Evolutionary conservation across 2,797 vertebrate species (phyloP).

Genomic region (Rallus crepitans): DNA sequence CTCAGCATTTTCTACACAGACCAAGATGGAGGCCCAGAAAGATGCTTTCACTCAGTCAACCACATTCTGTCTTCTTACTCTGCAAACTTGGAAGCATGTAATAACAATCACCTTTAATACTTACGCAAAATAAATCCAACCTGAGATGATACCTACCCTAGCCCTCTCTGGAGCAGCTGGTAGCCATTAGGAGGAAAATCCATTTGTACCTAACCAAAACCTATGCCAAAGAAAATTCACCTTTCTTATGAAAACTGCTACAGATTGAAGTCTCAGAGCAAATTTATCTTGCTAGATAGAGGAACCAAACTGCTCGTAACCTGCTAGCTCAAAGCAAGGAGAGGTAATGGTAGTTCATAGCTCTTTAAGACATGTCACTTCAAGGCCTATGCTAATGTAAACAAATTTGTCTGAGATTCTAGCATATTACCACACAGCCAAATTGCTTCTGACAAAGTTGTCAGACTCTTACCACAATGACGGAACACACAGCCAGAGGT

Average conservation of each 20-base stretch:
- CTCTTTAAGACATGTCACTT: background rate
- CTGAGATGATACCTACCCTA: background rate
- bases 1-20: background rate
- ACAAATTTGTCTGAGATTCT: background rate
- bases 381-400: background rate
- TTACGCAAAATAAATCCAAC: background rate
- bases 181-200: background rate
- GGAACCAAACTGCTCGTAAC: background rate
- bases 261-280: background rate
- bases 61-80: background rate
- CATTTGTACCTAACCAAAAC: background rate
- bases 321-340: background rate
- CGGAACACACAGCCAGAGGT: background rate
- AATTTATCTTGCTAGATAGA: background rate
- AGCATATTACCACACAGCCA: background rate
- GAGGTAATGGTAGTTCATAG: background rate
- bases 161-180: background rate
- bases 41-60: background rate
- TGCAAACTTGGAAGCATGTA: background rate
- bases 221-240: background rate
- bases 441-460: background rate
- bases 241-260: background rate
- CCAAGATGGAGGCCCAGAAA: background rate
- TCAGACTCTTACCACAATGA: background rate
- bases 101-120: background rate